Base-by-base conservation (phyloP, 64 coral and sea anemone genomes). In the Montipora sp. region DNA sequence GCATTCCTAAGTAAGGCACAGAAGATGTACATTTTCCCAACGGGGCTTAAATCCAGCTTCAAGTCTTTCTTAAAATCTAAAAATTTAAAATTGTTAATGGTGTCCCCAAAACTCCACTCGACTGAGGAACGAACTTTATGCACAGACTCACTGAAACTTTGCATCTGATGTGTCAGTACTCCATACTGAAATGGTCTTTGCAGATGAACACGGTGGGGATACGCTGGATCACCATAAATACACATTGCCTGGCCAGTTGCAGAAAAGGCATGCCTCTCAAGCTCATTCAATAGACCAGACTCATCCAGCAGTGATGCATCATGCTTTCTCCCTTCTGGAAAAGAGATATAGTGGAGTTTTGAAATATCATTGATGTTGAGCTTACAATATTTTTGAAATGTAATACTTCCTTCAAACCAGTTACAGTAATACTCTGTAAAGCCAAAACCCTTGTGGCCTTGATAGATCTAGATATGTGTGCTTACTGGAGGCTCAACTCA, bases 141-240 rank as follows among this genome's bases (percentile, higher is more conserved):
- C 73, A 75, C 10, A 3, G 73, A 75, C 73, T 75, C 73, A 75
- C 2, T 75, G 73, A 75, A 75, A 75, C 73, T 75, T 27, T 75
- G 73, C 51, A 55, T 55, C 51, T 55, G 51, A 55, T 55, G 51
- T 55, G 51, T 55, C 51, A 55, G 51, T 7, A 55, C 1, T 55
- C 65, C n/a, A 69, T 69, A 69, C 65, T 69, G 65, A 74, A 84
- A 92, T 85, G 90, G 90, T 73, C 78, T 81, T 86, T 92, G 90
- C 70, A 92, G 72, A 20, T 85, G 79, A 51, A 85, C 69, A 55
- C 90, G 63, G 5, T 75, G 80, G 68, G 90, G 80, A 81, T 92
- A 83, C 8, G 90, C 90, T 74, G 90, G 90, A 59, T 92, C 90
- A 85, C 90, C 90, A 74, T 86, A 92, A 23, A 92, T 82, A 82